Conservation (phyloP, 2,888 invertebrate genomes). For the Stenchaetothrips biformis region DNA sequence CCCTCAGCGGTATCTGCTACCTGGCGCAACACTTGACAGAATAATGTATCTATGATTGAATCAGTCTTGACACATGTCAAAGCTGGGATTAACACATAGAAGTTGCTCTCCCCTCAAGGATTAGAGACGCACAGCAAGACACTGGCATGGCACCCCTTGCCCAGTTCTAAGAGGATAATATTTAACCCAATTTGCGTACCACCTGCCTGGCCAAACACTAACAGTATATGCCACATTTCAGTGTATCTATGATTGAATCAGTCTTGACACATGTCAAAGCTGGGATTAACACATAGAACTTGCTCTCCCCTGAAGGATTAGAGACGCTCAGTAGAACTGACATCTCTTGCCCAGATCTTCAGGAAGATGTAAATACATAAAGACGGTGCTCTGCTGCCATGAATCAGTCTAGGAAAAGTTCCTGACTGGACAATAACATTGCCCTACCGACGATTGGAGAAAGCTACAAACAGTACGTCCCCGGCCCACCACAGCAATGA, state of each 20-base stretch:
- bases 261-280: conserved; percentile 40
- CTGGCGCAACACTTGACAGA: background rate
- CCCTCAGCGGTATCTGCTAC: too few relatives aligned
- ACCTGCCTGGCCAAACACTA: background rate
- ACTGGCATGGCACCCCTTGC: conserved; percentile 33
- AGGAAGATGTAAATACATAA: conserved; percentile 24
- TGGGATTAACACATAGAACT: conserved; percentile 46
- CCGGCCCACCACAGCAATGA: too few relatives aligned
- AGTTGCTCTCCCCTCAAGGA: conserved; percentile 46
- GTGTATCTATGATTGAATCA: conserved; percentile 46
- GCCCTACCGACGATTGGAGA: conserved; percentile 42
- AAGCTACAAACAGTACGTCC: background rate
- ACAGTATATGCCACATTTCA: conserved; percentile 29
- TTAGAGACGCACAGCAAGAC: conserved; percentile 44
- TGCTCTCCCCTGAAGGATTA: conserved; percentile 48
- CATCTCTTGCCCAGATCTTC: conserved; percentile 34
- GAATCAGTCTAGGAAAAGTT: conserved; percentile 41
- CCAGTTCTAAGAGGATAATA: too few relatives aligned
- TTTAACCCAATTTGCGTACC: too few relatives aligned
- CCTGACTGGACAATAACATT: conserved; percentile 45
- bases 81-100: conserved; percentile 45
- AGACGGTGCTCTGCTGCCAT: conserved; percentile 43
- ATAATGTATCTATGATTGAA: conserved; percentile 45
- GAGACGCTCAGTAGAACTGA: conserved; percentile 41
- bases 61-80: conserved; percentile 41